A percentile compares a stretch with the other conserved stretches of the same genome.
Evolutionary conservation across 1,140 invertebrate species (phyloP).

Genomic region (Sitophilus oryzae): DNA sequence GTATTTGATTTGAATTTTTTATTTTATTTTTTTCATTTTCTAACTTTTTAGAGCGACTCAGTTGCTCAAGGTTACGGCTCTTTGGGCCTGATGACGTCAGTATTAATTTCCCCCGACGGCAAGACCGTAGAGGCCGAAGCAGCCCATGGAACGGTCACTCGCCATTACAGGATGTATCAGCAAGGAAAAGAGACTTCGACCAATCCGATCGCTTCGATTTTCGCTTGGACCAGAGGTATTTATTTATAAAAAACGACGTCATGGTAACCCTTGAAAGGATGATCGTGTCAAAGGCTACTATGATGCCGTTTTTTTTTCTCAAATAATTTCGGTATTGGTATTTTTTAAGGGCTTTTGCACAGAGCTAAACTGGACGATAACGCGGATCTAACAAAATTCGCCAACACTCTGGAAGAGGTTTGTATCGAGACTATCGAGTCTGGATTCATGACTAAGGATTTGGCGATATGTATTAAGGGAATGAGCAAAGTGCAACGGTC

Average conservation of each 20-base stretch:
- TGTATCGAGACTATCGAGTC: constrained; percentile 92
- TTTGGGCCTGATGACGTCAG: constrained; percentile 93
- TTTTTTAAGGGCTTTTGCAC: constrained; percentile 48
- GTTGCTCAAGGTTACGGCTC: constrained; percentile 94
- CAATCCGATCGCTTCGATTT: constrained; percentile 98
- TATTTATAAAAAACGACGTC: not conserved
- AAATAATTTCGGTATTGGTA: not conserved
- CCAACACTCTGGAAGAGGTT: constrained; percentile 78
- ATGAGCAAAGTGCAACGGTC: constrained; percentile 71
- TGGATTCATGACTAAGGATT: constrained; percentile 97
- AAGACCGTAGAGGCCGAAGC: constrained; percentile 97
- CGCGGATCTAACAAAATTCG: constrained; percentile 65
- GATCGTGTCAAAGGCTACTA: too few relatives aligned
- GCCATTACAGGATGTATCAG: constrained; percentile 91
- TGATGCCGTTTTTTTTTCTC: not conserved
- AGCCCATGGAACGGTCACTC: constrained; percentile 94
- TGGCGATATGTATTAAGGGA: constrained; percentile 97
- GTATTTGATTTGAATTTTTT: too few relatives aligned
- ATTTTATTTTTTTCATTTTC: not conserved
- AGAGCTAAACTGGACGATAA: constrained; percentile 92
- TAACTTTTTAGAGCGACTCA: constrained; percentile 64
- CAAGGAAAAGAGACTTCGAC: constrained; percentile 96
- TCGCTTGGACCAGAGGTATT: constrained; percentile 91
- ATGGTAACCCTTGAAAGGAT: not conserved
- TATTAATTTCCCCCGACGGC: constrained; percentile 90